Conservation (phyloP, 1,140 invertebrate genomes). For the Procambarus virginalis region DNA sequence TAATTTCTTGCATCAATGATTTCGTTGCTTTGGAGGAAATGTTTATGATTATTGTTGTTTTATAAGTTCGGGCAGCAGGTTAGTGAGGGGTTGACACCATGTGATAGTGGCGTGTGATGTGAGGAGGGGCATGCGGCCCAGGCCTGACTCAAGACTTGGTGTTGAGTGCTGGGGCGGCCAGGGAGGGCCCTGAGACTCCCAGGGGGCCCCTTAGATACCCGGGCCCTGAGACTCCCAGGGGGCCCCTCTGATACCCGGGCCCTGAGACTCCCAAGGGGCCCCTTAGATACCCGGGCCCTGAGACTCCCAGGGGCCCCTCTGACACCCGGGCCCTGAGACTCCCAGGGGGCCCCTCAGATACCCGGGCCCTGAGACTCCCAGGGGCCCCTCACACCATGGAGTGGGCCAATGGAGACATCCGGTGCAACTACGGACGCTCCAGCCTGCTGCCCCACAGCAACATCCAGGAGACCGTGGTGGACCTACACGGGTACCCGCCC, state of each 20-base stretch:
- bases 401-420: conserved; percentile 64
- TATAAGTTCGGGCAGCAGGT: not conserved
- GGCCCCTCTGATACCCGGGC: too few relatives aligned
- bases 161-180: conserved; percentile 23
- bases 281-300: not conserved
- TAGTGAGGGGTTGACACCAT: conserved; percentile 26
- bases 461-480: conserved; percentile 54
- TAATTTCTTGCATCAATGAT: conserved; percentile 40
- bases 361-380: conserved; percentile 9
- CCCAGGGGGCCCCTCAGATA: too few relatives aligned
- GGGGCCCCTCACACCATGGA: conserved; percentile 34
- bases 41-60: conserved; percentile 26
- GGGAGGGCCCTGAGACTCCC: conserved; percentile 5
- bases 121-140: conserved; percentile 38
- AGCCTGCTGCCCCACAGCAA: conserved; percentile 18
- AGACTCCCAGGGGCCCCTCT: not conserved
- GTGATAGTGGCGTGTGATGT: conserved; percentile 20
- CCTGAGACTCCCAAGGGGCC: not conserved
- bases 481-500: conserved; percentile 52
- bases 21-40: conserved; percentile 38
- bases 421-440: conserved; percentile 25
- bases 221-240: too few relatives aligned
- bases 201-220: not conserved
- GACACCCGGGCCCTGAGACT: too few relatives aligned
- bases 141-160: conserved; percentile 27